Base-by-base conservation (phyloP, 2,888 invertebrate species). In the Gastrophysa polygoni region DNA sequence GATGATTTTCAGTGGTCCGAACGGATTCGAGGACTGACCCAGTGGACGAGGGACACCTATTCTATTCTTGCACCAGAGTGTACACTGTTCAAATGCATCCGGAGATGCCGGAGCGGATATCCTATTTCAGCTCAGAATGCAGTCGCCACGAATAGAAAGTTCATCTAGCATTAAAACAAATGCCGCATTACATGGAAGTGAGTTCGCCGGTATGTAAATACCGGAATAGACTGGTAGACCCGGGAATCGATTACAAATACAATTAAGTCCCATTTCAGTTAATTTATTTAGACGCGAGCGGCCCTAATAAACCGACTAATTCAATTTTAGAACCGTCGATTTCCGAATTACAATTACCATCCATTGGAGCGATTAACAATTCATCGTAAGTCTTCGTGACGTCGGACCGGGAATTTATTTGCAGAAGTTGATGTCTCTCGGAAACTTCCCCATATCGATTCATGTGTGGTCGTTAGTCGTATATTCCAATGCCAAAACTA, bases 321-420 rank as follows among this genome's bases (percentile, higher is more conserved):
- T 59, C 57, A 62, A 70, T 70, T 67, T 59, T 57, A 51, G 56
- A 38, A 64, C 60, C 50, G 64, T 67, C 61, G 63, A 69, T 67
- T 68, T 59, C 64, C 55, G 50, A 71, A 68, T 68, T 66, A 57
- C 66, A 68, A 71, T 71, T 70, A 69, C 66, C 68, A 61, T 70
- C 64, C 64, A 63, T 69, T 69, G 63, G 63, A 59, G 48, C 66
- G 59, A 68, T 68, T 68, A 66, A 59, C 61, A 55, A 56, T 49
- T 59, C 54, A 55, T 56, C 34, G 55, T 54, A 28, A 52, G 38
- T 52, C 50, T 52, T 38, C 20, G 52, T 3, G 17, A 51, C 50
- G 61, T 56, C 44, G 18, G 51, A 50, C 61, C 29, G n/a, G n/a
- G n/a, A n/a, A 24, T 24, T 24, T 24, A 5, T 24, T 24, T 24